These are phyloP conservation scores for Plusia festucae DNA, from an alignment of 2,888 invertebrate species.

Conservation along the genomic window DNA sequence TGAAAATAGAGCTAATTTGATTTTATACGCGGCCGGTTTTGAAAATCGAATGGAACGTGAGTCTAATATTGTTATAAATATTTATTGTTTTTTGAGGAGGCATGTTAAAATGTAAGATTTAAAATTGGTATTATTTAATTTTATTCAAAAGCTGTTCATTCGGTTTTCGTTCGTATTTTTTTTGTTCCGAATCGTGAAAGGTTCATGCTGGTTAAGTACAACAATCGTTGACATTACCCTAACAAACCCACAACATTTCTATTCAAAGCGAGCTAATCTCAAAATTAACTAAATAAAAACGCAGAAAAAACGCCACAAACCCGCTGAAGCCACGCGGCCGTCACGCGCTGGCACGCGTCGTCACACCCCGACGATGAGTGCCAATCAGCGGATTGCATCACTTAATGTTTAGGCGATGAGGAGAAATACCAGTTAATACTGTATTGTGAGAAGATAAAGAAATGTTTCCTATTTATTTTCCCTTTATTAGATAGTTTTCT, in stretches of 20 bases:
- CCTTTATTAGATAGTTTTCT: too few species aligned
- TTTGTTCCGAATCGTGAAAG: too few species aligned
- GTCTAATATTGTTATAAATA: slow-evolving; percentile 47
- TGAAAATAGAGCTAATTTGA: slow-evolving; percentile 85
- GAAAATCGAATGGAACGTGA: slow-evolving; percentile 66
- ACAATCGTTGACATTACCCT: not conserved
- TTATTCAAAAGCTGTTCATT: too few species aligned
- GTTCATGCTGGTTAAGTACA: not conserved
- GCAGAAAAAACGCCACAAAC: slow-evolving; percentile 24
- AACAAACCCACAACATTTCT: slow-evolving; percentile 6
- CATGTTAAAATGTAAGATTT: not conserved
- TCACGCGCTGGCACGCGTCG: slow-evolving; percentile 54
- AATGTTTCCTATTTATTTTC: too few species aligned
- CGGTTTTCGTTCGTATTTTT: too few species aligned
- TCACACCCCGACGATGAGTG: slow-evolving; percentile 46
- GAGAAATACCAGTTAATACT: slow-evolving; percentile 41
- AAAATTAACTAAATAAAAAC: slow-evolving; percentile 23
- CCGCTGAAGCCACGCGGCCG: slow-evolving; percentile 26
- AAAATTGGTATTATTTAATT: too few species aligned
- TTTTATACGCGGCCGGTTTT: slow-evolving; percentile 78
- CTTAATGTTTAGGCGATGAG: slow-evolving; percentile 60
- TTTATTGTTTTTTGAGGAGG: slow-evolving; percentile 28
- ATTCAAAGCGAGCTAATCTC: slow-evolving; percentile 19
- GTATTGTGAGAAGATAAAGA: too few species aligned
- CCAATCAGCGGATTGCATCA: slow-evolving; percentile 71